Percentiles rank a stretch among this genome's conserved stretches.
phyloP scores from a whole-genome alignment of 2,888 invertebrate species.

The Belgica antarctica region DNA sequence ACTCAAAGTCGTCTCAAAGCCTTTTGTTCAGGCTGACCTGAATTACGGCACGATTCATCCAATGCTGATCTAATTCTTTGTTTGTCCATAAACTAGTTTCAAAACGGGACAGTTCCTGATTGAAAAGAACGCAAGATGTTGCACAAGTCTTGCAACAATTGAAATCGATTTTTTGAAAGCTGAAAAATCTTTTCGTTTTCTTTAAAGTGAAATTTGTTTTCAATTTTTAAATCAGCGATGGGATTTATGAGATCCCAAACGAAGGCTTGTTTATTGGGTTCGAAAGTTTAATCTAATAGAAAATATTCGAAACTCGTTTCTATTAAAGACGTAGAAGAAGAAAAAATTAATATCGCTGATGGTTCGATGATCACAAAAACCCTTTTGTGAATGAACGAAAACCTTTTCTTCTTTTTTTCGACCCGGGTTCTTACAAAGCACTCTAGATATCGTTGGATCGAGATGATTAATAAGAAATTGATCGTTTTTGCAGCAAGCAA shows the following conservation, averaged over 20 bases:
- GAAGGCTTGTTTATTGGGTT: neutral
- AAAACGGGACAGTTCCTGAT: neutral
- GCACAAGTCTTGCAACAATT: neutral
- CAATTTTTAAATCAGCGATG: neutral
- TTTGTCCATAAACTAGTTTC: neutral
- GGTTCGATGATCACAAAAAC: slow-evolving; percentile 10
- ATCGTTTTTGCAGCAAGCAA: too few relatives aligned
- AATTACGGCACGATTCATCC: slow-evolving; percentile 21
- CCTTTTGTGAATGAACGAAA: neutral
- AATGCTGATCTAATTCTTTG: slow-evolving; percentile 6
- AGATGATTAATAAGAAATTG: too few relatives aligned
- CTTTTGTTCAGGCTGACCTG: slow-evolving; percentile 17
- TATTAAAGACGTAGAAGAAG: slow-evolving; percentile 1
- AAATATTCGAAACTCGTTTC: slow-evolving; percentile 16
- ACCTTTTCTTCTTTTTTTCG: neutral
- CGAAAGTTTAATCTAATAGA: neutral
- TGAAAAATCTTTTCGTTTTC: neutral
- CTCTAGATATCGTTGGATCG: too few relatives aligned
- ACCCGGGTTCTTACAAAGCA: too few relatives aligned
- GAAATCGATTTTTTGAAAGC: neutral
- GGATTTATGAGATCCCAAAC: neutral
- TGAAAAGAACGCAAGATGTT: slow-evolving; percentile 28
- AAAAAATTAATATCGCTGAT: neutral
- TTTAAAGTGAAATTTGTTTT: slow-evolving; percentile 6
- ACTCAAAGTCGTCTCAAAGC: slow-evolving; percentile 9